Percentiles rank a stretch among this genome's conserved stretches.
Conservation (phyloP, 2,888 invertebrate species). For the Hedychridium roseum region DNA sequence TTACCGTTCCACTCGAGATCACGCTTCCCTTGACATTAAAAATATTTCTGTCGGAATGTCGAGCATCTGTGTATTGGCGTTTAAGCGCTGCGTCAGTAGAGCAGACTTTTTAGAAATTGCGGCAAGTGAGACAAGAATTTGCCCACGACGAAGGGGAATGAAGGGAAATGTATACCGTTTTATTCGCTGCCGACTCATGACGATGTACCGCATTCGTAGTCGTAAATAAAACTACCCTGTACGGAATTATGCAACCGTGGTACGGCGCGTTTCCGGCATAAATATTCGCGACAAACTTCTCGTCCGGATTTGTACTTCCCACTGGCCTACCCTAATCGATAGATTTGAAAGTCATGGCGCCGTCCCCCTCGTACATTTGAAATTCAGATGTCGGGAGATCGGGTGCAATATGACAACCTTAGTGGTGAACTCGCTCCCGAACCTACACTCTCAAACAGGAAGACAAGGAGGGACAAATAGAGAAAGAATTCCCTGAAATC, state of each 20-base stretch:
- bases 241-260: no score
- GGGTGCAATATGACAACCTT: conserved; percentile 43
- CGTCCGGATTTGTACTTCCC: conserved; percentile 36
- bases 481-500: background rate
- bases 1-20: no score
- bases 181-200: no score
- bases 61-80: no score
- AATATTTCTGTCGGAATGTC: no score
- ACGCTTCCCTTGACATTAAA: no score
- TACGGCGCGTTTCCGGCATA: conserved; percentile 26
- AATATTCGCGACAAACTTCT: conserved; percentile 29
- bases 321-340: conserved; percentile 38
- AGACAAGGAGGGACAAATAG: background rate
- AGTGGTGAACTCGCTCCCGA: conserved; percentile 30
- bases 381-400: conserved; percentile 40
- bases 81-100: no score
- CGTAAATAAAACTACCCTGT: no score
- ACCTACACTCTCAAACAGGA: conserved; percentile 19
- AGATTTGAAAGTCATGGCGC: conserved; percentile 45
- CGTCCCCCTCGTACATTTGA: conserved; percentile 37
- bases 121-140: no score
- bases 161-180: no score
- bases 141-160: no score
- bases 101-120: no score
- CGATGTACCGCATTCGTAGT: conserved; percentile 16